phyloP scores from a whole-genome alignment of 1,140 invertebrate species.

The Cherax destructor region DNA sequence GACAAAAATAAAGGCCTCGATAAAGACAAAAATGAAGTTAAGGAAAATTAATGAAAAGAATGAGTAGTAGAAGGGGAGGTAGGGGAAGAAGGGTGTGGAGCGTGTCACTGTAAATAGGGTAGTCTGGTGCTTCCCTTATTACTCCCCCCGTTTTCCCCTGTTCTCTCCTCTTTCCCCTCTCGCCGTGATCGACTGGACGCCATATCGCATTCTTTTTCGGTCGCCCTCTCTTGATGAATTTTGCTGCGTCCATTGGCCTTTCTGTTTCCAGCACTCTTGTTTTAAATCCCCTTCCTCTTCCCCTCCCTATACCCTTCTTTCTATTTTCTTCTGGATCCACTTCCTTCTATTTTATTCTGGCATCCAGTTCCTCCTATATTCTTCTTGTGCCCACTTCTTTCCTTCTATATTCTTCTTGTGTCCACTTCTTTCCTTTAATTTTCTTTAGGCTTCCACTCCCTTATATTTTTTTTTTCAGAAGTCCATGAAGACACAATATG shows the following conservation, averaged over 20 bases:
- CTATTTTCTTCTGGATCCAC: not conserved
- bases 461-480: not conserved
- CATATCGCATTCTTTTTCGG: conserved; percentile 58
- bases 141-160: not conserved
- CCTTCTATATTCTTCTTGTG: no score
- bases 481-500: not conserved
- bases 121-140: not conserved
- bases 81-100: conserved; percentile 12
- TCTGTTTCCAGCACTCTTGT: not conserved
- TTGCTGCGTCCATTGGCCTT: not conserved
- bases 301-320: not conserved
- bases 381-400: no score
- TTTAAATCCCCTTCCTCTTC: not conserved
- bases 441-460: not conserved
- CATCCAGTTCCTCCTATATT: no score
- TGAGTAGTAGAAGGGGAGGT: not conserved
- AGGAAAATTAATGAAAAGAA: conserved; percentile 17
- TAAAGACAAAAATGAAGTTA: no score
- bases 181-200: conserved; percentile 32
- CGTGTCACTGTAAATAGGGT: not conserved
- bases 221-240: conserved; percentile 49
- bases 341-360: no score
- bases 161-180: not conserved
- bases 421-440: no score
- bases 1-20: no score